Conservation (phyloP, 2,797 vertebrate genomes). For the Sebastiscus tertius region DNA sequence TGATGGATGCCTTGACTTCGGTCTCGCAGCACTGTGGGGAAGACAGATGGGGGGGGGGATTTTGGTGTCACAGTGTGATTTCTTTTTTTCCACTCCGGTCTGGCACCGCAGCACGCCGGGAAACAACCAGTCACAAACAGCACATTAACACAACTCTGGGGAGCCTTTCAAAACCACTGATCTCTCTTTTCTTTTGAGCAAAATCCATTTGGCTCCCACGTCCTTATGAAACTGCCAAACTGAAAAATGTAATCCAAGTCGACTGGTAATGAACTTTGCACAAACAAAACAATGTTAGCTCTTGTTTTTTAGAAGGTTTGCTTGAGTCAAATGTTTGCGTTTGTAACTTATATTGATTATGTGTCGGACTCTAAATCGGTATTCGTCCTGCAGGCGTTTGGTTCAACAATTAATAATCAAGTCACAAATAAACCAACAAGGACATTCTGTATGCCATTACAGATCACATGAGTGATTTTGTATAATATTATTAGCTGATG, state of each 20-base stretch:
- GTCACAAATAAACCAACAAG: conserved; percentile 8
- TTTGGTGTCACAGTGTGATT: conserved; percentile 33
- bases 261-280: conserved; percentile 13
- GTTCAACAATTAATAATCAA: not conserved
- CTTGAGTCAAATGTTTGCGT: not conserved
- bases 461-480: not conserved
- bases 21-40: conserved; percentile 86
- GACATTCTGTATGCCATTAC: not conserved
- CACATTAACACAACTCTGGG: conserved; percentile 15
- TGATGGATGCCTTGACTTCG: conserved; percentile 86
- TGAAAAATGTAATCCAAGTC: conserved; percentile 20
- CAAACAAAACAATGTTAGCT: conserved; percentile 7
- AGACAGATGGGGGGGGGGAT: conserved; percentile 23
- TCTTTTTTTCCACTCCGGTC: conserved; percentile 17
- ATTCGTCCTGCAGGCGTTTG: not conserved
- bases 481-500: conserved; percentile 20
- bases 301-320: not conserved
- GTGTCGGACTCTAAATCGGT: not conserved
- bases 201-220: conserved; percentile 1
- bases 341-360: conserved; percentile 18
- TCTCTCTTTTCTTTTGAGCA: conserved; percentile 21
- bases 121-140: conserved; percentile 30
- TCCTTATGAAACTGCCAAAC: conserved; percentile 18
- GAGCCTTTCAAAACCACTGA: conserved; percentile 9
- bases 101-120: not conserved